phyloP scores from a whole-genome alignment of 2,113 vertebrate genomes.

The Psittacara wagleri region DNA sequence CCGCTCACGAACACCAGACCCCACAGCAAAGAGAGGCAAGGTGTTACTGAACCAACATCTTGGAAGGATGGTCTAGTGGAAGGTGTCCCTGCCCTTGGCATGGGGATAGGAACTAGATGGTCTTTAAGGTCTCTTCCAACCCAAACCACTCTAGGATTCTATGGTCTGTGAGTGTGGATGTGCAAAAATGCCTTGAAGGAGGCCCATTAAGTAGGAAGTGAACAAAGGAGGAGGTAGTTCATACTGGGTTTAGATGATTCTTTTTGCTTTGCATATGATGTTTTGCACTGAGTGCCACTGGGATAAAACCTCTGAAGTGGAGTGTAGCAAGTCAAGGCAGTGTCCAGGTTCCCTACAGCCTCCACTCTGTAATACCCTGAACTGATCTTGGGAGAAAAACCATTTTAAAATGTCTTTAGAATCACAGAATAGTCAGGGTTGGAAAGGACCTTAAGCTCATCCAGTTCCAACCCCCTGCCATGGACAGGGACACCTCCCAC shows the following conservation, averaged over 20 bases:
- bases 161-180: not conserved
- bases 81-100: not conserved
- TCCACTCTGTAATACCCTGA: not conserved
- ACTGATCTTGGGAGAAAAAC: not conserved
- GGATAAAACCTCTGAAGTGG: not conserved
- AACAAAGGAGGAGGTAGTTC: not conserved
- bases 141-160: not conserved
- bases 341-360: rapidly evolving
- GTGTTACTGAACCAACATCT: not conserved
- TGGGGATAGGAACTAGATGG: not conserved
- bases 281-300: not conserved
- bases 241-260: rapidly evolving
- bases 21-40: not conserved
- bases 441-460: too few species aligned
- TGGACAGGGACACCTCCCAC: too few species aligned
- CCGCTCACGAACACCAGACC: not conserved
- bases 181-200: not conserved
- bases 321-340: not conserved
- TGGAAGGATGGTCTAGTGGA: not conserved
- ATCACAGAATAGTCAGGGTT: too few species aligned
- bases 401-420: not conserved
- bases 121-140: not conserved
- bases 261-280: not conserved
- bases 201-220: not conserved
- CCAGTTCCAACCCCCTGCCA: too few species aligned